phyloP scores from a whole-genome alignment of 2,113 vertebrate species.

The Ifrita kowaldi region DNA sequence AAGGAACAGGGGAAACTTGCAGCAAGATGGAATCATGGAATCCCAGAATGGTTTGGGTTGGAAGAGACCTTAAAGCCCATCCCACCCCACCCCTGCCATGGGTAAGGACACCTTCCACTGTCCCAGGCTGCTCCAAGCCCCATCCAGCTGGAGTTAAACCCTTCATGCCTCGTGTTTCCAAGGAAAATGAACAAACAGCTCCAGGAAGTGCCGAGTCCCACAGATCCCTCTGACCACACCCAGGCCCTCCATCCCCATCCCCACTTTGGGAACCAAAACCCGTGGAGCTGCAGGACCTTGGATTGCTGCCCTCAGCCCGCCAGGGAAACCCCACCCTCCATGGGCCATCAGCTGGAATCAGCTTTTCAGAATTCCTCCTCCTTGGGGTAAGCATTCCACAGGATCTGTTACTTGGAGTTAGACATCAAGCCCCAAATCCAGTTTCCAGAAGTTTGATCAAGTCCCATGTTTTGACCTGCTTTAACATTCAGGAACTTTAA shows the following conservation, averaged over 20 bases:
- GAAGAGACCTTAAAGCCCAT: neutral
- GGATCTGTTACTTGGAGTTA: too few relatives aligned
- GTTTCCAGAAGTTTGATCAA: neutral
- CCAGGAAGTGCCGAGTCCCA: too few relatives aligned
- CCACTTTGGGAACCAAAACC: neutral
- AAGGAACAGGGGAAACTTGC: neutral
- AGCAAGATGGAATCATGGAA: neutral
- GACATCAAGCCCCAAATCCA: neutral
- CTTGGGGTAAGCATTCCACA: neutral
- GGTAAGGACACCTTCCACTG: neutral
- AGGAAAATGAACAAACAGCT: neutral
- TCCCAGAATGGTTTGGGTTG: neutral
- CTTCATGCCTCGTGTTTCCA: rapidly evolving
- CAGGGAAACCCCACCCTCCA: neutral
- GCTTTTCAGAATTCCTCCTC: neutral
- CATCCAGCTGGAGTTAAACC: rapidly evolving
- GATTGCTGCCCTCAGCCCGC: neutral
- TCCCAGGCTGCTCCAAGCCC: neutral
- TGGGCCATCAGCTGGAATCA: neutral
- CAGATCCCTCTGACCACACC: too few relatives aligned
- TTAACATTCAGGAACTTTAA: neutral
- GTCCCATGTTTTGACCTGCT: neutral
- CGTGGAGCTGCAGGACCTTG: neutral
- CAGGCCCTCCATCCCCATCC: neutral
- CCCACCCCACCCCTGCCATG: rapidly evolving